Percentiles rank a stretch among this genome's conserved stretches.
phyloP scores from a whole-genome alignment of 37 sponge, comb jelly and placozoan genomes.

The Diacarnus erythraeanus region DNA sequence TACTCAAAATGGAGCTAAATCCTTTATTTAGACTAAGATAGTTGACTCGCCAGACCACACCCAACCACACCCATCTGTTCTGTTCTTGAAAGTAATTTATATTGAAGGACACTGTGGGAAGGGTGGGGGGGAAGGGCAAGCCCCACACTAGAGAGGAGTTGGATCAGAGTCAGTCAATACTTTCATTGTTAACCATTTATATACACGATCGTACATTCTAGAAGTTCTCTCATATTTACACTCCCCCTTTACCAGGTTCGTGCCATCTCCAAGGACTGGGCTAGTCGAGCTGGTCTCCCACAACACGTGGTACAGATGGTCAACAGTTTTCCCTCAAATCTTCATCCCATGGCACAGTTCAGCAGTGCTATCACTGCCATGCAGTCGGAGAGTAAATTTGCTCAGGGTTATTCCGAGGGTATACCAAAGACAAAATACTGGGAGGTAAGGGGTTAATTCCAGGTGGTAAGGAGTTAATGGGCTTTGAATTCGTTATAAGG shows the following conservation, averaged over 20 bases:
- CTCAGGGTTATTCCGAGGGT: slow-evolving; percentile 93
- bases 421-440: slow-evolving; percentile 92
- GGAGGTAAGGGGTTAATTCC: no score
- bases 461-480: no score
- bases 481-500: no score
- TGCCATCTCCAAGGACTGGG: slow-evolving; percentile 92
- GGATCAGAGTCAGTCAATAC: not conserved
- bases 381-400: slow-evolving; percentile 97
- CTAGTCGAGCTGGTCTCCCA: slow-evolving; percentile 86
- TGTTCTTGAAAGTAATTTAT: no score
- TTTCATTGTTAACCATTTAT: no score
- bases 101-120: no score
- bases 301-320: slow-evolving; percentile 96
- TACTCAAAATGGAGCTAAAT: no score
- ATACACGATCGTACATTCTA: not conserved
- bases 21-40: no score
- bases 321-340: slow-evolving; percentile 91
- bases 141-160: no score
- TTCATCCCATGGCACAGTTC: slow-evolving; percentile 99
- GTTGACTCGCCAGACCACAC: no score
- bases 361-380: slow-evolving; percentile 92
- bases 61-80: not conserved
- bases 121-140: no score
- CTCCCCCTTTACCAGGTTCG: slow-evolving; percentile 65
- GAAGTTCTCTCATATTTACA: no score